These are phyloP conservation scores for Lutraria lutraria DNA, from an alignment of 2,888 invertebrate species.

Conservation along the genomic window DNA sequence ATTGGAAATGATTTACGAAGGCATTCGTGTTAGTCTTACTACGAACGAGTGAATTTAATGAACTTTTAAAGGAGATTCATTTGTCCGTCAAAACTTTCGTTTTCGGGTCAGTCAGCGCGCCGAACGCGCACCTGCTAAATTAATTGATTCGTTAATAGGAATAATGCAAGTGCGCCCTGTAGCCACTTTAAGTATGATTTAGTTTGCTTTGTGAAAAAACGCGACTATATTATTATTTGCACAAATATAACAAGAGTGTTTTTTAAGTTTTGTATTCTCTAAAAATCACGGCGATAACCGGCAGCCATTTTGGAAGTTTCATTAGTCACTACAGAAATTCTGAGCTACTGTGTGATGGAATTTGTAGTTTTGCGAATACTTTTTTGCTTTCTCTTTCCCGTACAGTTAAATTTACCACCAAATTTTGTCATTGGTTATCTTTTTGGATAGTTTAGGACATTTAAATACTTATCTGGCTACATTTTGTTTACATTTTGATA, in stretches of 20 bases:
- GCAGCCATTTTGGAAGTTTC: constrained; percentile 78
- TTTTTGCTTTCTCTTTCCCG: constrained; percentile 1
- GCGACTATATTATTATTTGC: constrained; percentile 10
- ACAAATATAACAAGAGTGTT: constrained; percentile 7
- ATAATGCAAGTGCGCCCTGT: background rate
- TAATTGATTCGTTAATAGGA: constrained; percentile 36
- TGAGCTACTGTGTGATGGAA: constrained; percentile 34
- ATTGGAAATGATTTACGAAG: constrained; percentile 16
- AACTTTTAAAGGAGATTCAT: constrained; percentile 39
- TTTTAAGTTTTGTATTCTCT: constrained; percentile 10
- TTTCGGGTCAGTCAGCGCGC: constrained; percentile 46
- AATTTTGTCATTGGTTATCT: constrained; percentile 50
- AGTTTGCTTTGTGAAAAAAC: constrained; percentile 17
- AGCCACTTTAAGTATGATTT: constrained; percentile 17
- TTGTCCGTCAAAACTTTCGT: constrained; percentile 63
- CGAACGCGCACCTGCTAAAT: constrained; percentile 61
- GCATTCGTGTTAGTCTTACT: constrained; percentile 12
- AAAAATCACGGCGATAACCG: constrained; percentile 26
- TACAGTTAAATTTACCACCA: constrained; percentile 59
- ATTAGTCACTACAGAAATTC: constrained; percentile 7
- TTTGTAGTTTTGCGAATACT: background rate
- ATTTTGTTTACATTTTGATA: constrained; percentile 51
- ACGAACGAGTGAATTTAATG: background rate
- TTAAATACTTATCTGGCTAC: constrained; percentile 30
- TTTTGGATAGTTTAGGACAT: constrained; percentile 14